Evolutionary conservation across 2,888 invertebrate genomes (phyloP).

Genomic region (Mythimna ferrago): DNA sequence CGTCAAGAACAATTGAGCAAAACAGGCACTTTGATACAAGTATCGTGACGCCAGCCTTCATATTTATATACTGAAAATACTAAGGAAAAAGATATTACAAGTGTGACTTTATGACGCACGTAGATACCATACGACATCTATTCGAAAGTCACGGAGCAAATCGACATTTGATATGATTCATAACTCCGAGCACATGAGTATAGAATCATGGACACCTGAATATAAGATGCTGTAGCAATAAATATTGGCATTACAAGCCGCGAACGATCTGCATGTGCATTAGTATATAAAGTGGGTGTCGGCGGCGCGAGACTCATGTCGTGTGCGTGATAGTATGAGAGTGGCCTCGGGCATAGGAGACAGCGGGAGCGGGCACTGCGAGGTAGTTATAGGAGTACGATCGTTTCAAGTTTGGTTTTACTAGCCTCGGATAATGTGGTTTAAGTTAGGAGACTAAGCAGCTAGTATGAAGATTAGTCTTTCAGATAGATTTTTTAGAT

Average conservation of each 20-base stretch:
- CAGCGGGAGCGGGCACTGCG: neutral
- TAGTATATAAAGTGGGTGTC: conserved; percentile 52
- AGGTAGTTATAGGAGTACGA: neutral
- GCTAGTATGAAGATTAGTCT: too few species aligned
- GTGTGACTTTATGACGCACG: neutral
- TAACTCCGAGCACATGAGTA: conserved; percentile 21
- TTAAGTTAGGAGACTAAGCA: neutral
- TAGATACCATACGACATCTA: neutral
- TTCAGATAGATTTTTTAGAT: too few species aligned
- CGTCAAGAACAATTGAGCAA: neutral
- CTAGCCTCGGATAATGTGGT: neutral
- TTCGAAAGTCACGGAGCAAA: conserved; percentile 15
- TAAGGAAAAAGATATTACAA: neutral
- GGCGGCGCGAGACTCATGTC: conserved; percentile 45
- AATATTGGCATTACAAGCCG: conserved; percentile 50
- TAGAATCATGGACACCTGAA: conserved; percentile 32
- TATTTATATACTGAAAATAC: neutral
- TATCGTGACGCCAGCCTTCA: neutral
- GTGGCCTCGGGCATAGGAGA: neutral
- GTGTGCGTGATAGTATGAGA: conserved; percentile 38
- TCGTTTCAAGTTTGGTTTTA: neutral
- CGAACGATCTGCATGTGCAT: conserved; percentile 57
- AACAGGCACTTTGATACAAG: neutral
- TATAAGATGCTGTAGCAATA: conserved; percentile 51
- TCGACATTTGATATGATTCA: conserved; percentile 10